Conservation (phyloP, 2,888 invertebrate species). For the Aporophyla nigra region DNA sequence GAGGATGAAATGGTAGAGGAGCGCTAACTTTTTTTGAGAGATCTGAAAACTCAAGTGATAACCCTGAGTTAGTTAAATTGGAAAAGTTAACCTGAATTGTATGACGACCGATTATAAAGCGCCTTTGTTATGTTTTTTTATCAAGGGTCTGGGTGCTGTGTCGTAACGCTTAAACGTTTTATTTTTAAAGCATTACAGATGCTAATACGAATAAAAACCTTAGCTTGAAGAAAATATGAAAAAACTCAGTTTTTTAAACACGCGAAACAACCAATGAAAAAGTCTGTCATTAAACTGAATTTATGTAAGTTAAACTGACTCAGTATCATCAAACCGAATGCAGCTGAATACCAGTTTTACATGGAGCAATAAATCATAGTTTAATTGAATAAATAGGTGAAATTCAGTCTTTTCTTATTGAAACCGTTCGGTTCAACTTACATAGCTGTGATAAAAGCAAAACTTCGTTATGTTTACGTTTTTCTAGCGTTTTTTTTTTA, state of each 20-base stretch:
- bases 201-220: background rate
- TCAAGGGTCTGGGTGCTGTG: slow-evolving; percentile 66
- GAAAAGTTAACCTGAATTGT: slow-evolving; percentile 71
- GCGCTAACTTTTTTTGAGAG: no score
- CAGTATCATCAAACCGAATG: background rate
- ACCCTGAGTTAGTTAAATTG: slow-evolving; percentile 61
- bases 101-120: slow-evolving; percentile 69
- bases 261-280: background rate
- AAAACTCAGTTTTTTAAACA: background rate
- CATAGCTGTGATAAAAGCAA: background rate
- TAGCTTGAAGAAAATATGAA: background rate
- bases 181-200: slow-evolving; percentile 15
- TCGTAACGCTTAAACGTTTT: slow-evolving; percentile 45
- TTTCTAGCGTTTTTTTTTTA: background rate
- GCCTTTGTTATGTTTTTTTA: slow-evolving; percentile 79
- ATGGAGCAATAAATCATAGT: no score
- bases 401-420: background rate
- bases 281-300: background rate
- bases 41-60: slow-evolving; percentile 29
- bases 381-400: background rate
- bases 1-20: no score
- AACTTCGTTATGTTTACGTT: background rate
- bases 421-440: background rate
- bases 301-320: background rate
- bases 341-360: no score